Percentiles rank a stretch among this genome's conserved stretches.
Conservation (phyloP, 1,140 invertebrate genomes). For the Heterodera carotae region DNA sequence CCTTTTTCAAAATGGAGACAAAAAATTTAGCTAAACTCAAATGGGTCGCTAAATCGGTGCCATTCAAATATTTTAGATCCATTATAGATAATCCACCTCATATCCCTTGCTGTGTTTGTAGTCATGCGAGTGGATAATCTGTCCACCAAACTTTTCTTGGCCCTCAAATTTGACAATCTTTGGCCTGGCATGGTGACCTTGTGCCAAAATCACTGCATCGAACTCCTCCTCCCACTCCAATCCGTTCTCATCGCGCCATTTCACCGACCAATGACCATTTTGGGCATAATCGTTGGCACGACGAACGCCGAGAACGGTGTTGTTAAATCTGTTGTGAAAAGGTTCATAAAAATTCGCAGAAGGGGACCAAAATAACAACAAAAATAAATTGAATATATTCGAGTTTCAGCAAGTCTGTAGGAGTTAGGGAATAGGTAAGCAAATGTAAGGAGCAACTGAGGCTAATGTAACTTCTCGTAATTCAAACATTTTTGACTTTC, state of each 20-base stretch:
- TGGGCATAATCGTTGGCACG: constrained; percentile 23
- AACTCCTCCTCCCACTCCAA: constrained; percentile 60
- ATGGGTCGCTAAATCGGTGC: constrained; percentile 4
- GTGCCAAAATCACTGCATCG: constrained; percentile 62
- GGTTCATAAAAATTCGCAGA: not conserved
- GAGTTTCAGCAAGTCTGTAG: no score
- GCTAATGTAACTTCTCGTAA: no score
- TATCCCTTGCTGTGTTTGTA: constrained; percentile 55
- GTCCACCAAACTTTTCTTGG: constrained; percentile 66
- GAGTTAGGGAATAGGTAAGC: no score
- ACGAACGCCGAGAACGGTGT: constrained; percentile 18
- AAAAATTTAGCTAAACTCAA: no score
- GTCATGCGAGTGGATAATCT: constrained; percentile 67
- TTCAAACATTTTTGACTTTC: no score
- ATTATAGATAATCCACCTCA: constrained; percentile 46
- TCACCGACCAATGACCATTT: constrained; percentile 53
- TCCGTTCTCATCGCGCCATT: constrained; percentile 42
- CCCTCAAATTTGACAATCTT: constrained; percentile 53
- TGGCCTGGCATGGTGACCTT: constrained; percentile 65
- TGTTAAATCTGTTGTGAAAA: constrained; percentile 12
- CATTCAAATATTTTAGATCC: not conserved
- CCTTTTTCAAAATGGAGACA: not conserved
- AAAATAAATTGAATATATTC: not conserved
- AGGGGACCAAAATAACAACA: not conserved
- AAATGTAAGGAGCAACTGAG: no score